A percentile compares a stretch with the other conserved stretches of the same genome.
Conservation (phyloP, 1,140 invertebrate species). For the Pissodes strobi region DNA sequence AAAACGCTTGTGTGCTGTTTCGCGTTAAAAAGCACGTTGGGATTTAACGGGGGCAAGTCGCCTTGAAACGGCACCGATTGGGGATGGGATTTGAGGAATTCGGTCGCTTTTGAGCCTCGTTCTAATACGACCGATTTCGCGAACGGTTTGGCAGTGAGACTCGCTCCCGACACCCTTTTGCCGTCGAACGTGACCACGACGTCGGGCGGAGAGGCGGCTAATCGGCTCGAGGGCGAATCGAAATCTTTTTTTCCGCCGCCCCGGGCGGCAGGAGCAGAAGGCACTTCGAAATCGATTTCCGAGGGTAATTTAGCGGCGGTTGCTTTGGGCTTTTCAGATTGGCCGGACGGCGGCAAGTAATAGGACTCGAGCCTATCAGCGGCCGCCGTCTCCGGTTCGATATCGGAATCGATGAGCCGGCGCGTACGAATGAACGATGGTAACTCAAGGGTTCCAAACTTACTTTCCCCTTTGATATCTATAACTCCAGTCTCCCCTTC, state of each 20-base stretch:
- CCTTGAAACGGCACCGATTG: slow-evolving; percentile 74
- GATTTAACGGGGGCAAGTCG: slow-evolving; percentile 65
- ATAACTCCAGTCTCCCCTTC: slow-evolving; percentile 60
- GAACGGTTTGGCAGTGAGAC: slow-evolving; percentile 63
- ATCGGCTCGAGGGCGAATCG: slow-evolving; percentile 16
- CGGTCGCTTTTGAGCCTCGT: slow-evolving; percentile 60
- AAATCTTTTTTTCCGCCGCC: background rate
- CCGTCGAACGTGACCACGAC: slow-evolving; percentile 74
- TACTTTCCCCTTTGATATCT: slow-evolving; percentile 59
- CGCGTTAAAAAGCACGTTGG: slow-evolving; percentile 50
- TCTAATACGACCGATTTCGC: slow-evolving; percentile 57
- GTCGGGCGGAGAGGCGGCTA: slow-evolving; percentile 53
- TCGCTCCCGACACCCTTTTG: slow-evolving; percentile 68
- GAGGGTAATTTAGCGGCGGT: slow-evolving; percentile 33
- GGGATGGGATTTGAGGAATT: slow-evolving; percentile 65
- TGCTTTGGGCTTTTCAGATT: slow-evolving; percentile 49
- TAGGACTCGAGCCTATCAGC: slow-evolving; percentile 70
- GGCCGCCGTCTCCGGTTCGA: slow-evolving; percentile 63
- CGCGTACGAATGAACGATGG: no score
- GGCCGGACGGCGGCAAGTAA: slow-evolving; percentile 65
- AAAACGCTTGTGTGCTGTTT: no score
- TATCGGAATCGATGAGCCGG: slow-evolving; percentile 18
- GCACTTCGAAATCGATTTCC: slow-evolving; percentile 49
- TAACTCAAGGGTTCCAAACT: slow-evolving; percentile 66
- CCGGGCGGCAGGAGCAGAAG: background rate